These are phyloP conservation scores for Habrosyne pyritoides DNA, from an alignment of 2,888 invertebrate species.

Conservation along the genomic window DNA sequence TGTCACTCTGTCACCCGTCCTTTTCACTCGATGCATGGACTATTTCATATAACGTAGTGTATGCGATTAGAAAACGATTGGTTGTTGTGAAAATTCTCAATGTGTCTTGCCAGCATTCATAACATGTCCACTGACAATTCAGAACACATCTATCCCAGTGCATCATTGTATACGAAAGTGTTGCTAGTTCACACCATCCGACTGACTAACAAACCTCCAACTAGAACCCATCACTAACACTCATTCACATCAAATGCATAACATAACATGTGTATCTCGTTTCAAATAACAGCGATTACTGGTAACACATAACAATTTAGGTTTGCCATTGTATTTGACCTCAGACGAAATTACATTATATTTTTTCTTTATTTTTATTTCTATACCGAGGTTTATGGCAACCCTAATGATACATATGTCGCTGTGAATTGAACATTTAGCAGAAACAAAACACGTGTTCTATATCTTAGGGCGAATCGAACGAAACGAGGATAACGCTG, in stretches of 20 bases:
- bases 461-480: constrained; percentile 89
- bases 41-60: constrained; percentile 54
- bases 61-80: constrained; percentile 56
- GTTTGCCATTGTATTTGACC: constrained; percentile 4
- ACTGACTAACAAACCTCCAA: constrained; percentile 56
- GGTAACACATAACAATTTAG: constrained; percentile 9
- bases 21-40: constrained; percentile 60
- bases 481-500: constrained; percentile 97
- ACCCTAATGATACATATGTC: constrained; percentile 41
- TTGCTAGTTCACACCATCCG: constrained; percentile 53
- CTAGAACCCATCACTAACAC: constrained; percentile 68
- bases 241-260: constrained; percentile 52
- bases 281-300: constrained; percentile 58
- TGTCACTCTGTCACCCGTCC: constrained; percentile 16
- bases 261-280: constrained; percentile 52
- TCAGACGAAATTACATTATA: not conserved
- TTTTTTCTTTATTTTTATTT: not conserved
- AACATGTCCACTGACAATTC: constrained; percentile 50
- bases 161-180: constrained; percentile 51
- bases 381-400: not conserved
- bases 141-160: constrained; percentile 53
- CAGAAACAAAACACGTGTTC: constrained; percentile 65
- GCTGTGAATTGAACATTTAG: constrained; percentile 56
- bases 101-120: constrained; percentile 46
- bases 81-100: constrained; percentile 60